A percentile compares a stretch with the other conserved stretches of the same genome.
phyloP scores from a whole-genome alignment of 2,797 vertebrate genomes.

The Mionectes olivaceus region DNA sequence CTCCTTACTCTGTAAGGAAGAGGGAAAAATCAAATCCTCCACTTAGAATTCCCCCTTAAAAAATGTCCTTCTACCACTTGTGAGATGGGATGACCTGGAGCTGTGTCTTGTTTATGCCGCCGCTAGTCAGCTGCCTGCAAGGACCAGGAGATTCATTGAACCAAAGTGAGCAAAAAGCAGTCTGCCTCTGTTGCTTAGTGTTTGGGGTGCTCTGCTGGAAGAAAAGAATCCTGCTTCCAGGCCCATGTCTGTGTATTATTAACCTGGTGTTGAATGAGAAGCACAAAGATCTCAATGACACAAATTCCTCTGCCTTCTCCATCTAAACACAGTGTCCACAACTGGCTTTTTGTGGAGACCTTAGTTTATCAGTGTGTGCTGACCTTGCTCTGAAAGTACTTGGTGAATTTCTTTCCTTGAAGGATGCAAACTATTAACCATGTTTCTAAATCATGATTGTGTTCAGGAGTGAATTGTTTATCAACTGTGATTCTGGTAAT shows the following conservation, averaged over 20 bases:
- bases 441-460: not conserved
- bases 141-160: not conserved
- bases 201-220: not conserved
- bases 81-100: not conserved
- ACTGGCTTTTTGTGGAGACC: not conserved
- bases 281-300: not conserved
- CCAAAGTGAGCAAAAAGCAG: not conserved
- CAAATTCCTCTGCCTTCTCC: not conserved
- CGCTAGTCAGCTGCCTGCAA: not conserved
- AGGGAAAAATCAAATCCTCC: not conserved
- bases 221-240: not conserved
- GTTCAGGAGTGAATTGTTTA: not conserved
- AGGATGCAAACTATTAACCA: not conserved
- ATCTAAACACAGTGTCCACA: not conserved
- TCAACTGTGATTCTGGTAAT: not conserved
- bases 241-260: not conserved
- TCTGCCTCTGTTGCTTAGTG: not conserved
- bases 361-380: not conserved
- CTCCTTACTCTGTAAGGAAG: not conserved
- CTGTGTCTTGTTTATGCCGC: not conserved
- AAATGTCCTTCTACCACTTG: not conserved
- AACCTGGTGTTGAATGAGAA: constrained; percentile 10
- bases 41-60: not conserved
- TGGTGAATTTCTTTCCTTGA: not conserved
- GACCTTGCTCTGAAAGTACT: not conserved